Conservation (phyloP, 1,140 invertebrate species). For the Lysiphlebus fabarum region DNA sequence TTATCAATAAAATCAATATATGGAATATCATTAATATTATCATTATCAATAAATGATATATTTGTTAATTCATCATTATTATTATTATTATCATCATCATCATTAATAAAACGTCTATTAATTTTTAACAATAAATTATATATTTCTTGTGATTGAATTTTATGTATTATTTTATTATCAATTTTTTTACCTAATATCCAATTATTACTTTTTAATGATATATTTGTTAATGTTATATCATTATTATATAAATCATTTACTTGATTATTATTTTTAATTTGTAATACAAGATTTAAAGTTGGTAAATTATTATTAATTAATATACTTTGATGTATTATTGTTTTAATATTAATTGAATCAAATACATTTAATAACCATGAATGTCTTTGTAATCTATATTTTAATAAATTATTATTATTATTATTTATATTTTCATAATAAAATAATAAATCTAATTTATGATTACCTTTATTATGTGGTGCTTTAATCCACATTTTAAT, state of each 20-base stretch:
- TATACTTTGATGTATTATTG: conserved; percentile 55
- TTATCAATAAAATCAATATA: conserved; percentile 45
- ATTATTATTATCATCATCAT: conserved; percentile 25
- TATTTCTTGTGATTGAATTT: conserved; percentile 56
- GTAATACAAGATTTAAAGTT: conserved; percentile 62
- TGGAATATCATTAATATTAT: conserved; percentile 34
- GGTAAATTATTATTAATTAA: conserved; percentile 52
- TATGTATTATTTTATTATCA: conserved; percentile 43
- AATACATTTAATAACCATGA: conserved; percentile 67
- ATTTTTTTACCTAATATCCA: conserved; percentile 55
- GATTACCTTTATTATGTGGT: conserved; percentile 62
- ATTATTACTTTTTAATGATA: conserved; percentile 56
- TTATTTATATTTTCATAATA: conserved; percentile 70
- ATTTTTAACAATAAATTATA: conserved; percentile 56
- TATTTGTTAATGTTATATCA: conserved; percentile 60
- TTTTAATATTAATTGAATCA: conserved; percentile 63
- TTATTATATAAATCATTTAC: conserved; percentile 60
- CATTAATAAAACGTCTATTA: conserved; percentile 30
- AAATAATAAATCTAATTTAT: conserved; percentile 67
- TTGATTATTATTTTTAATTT: conserved; percentile 66
- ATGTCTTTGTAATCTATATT: conserved; percentile 66
- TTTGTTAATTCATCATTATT: conserved; percentile 40
- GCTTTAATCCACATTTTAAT: conserved; percentile 68
- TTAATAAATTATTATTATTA: conserved; percentile 48
- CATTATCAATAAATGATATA: conserved; percentile 41